phyloP scores from a whole-genome alignment of 2,113 vertebrate species.

The Chascanopsetta lugubris region DNA sequence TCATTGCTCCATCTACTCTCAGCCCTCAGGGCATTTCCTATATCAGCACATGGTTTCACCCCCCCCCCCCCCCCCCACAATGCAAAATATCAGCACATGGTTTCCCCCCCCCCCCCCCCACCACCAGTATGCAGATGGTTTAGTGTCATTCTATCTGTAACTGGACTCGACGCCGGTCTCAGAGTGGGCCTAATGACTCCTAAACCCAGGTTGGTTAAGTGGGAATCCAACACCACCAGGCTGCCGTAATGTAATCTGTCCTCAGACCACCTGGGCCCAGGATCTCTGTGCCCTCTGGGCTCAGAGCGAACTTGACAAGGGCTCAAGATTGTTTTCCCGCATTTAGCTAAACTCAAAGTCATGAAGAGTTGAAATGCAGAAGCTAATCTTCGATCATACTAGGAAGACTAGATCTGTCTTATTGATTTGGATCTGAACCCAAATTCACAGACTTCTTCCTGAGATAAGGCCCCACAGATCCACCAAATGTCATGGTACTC shows the following conservation, averaged over 20 bases:
- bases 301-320: slow-evolving; percentile 42
- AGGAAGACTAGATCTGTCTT: too few relatives aligned
- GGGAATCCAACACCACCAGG: slow-evolving; percentile 63
- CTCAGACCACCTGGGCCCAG: slow-evolving; percentile 67
- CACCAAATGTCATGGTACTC: too few relatives aligned
- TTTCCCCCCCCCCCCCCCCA: slow-evolving; percentile 33
- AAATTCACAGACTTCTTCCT: too few relatives aligned
- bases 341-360: neutral
- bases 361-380: neutral
- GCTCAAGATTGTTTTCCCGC: slow-evolving; percentile 20
- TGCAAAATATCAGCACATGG: slow-evolving; percentile 55
- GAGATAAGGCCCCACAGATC: too few relatives aligned
- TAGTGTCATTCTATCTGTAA: slow-evolving; percentile 77
- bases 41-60: slow-evolving; percentile 55
- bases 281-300: slow-evolving; percentile 28
- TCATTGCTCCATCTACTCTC: neutral
- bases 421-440: too few relatives aligned
- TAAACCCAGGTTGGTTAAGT: slow-evolving; percentile 71
- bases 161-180: slow-evolving; percentile 59
- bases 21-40: slow-evolving; percentile 56
- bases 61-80: too few relatives aligned
- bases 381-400: neutral
- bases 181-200: slow-evolving; percentile 72
- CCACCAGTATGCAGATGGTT: slow-evolving; percentile 70
- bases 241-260: slow-evolving; percentile 67